phyloP scores from a whole-genome alignment of 2,888 invertebrate genomes.

The Sphinx pinastri region DNA sequence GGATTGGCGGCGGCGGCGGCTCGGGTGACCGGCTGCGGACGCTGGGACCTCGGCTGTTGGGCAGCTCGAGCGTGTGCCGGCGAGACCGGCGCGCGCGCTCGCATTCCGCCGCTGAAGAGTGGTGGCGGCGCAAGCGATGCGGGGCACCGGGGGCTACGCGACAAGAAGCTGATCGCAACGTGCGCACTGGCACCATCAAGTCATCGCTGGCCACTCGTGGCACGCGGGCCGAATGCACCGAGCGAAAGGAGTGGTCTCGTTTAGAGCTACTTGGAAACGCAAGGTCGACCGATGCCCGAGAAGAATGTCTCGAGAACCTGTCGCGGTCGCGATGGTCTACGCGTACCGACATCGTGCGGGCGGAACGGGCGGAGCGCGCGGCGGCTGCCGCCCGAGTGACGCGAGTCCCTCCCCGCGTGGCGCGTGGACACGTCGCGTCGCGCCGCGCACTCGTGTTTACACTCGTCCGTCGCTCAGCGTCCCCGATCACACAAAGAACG shows the following conservation, averaged over 20 bases:
- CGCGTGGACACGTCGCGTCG: conserved; percentile 44
- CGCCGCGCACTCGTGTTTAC: conserved; percentile 73
- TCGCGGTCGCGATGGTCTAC: conserved; percentile 78
- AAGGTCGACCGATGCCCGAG: conserved; percentile 78
- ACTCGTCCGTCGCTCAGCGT: conserved; percentile 47
- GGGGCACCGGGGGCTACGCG: conserved; percentile 76
- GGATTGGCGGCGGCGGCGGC: conserved; percentile 63
- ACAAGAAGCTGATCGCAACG: conserved; percentile 77
- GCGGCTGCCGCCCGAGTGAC: conserved; percentile 80
- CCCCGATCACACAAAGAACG: conserved; percentile 71
- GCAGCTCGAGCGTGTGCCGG: conserved; percentile 74
- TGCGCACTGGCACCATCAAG: conserved; percentile 77
- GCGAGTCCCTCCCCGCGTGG: conserved; percentile 56
- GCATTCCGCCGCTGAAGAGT: conserved; percentile 79
- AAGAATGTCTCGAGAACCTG: conserved; percentile 79
- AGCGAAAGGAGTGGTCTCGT: conserved; percentile 77
- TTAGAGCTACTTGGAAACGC: conserved; percentile 73
- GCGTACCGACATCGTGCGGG: conserved; percentile 81
- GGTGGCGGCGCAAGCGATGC: conserved; percentile 77
- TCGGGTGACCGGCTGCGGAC: conserved; percentile 77
- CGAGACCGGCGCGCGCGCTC: conserved; percentile 77
- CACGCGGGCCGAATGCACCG: conserved; percentile 78
- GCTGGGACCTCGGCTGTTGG: conserved; percentile 75
- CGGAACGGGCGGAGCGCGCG: conserved; percentile 78
- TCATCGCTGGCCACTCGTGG: conserved; percentile 78